phyloP scores from a whole-genome alignment of 2,113 vertebrate species.

The Hepsetus odoe region DNA sequence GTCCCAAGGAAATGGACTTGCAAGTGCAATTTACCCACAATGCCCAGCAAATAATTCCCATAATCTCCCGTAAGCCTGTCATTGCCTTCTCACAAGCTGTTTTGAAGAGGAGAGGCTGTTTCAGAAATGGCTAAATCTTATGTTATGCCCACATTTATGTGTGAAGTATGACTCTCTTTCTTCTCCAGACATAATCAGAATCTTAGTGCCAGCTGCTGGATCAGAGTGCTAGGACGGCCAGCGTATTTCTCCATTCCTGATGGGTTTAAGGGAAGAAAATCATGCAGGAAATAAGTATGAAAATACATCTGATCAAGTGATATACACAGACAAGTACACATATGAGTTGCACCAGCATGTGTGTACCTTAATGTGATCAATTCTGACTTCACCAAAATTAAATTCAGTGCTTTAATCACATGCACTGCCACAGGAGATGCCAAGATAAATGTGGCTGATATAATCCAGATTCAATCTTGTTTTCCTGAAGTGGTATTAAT shows the following conservation, averaged over 20 bases:
- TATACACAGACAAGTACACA: constrained; percentile 3
- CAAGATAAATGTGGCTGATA: constrained; percentile 35
- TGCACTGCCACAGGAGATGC: constrained; percentile 31
- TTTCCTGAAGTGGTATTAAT: constrained; percentile 47
- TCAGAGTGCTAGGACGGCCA: constrained; percentile 42
- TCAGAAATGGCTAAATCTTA: constrained; percentile 38
- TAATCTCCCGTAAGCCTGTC: constrained; percentile 41
- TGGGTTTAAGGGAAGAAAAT: constrained; percentile 31
- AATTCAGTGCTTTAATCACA: constrained; percentile 32
- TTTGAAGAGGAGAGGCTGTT: constrained; percentile 29
- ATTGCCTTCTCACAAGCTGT: constrained; percentile 20
- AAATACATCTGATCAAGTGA: neutral
- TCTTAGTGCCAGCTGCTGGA: constrained; percentile 39
- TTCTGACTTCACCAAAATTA: constrained; percentile 35
- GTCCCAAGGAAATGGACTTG: constrained; percentile 2
- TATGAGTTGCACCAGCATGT: constrained; percentile 33
- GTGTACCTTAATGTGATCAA: constrained; percentile 32
- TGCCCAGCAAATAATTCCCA: constrained; percentile 42
- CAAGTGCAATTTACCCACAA: constrained; percentile 22
- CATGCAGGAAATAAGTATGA: constrained; percentile 28
- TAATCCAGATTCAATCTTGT: constrained; percentile 56
- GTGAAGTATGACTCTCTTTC: constrained; percentile 22
- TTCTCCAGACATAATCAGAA: constrained; percentile 33
- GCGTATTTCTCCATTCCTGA: constrained; percentile 27
- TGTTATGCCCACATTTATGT: constrained; percentile 30